Evolutionary conservation across 2,888 invertebrate genomes (phyloP).

Genomic region (Baronia brevicornis): DNA sequence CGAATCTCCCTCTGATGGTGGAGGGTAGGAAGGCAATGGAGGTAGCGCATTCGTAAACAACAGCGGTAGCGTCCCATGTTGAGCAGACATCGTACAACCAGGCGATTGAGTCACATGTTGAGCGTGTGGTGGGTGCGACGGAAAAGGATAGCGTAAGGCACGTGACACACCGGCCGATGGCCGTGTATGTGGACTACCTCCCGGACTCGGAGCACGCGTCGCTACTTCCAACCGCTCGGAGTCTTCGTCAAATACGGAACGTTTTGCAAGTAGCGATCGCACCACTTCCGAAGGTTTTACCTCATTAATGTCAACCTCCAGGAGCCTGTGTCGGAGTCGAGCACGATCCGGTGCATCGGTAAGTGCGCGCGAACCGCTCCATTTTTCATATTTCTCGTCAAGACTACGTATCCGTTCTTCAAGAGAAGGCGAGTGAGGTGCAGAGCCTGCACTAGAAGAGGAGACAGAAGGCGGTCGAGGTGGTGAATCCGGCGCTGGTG

Average conservation of each 20-base stretch:
- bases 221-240: conserved; percentile 93
- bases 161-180: conserved; percentile 31
- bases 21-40: conserved; percentile 8
- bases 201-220: conserved; percentile 84
- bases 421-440: conserved; percentile 84
- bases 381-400: conserved; percentile 94
- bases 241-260: conserved; percentile 97
- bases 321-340: conserved; percentile 81
- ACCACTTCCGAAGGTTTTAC: conserved; percentile 96
- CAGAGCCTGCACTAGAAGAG: conserved; percentile 83
- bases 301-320: conserved; percentile 86
- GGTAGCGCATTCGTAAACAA: conserved; percentile 6
- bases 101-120: conserved; percentile 75
- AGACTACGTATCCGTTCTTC: conserved; percentile 94
- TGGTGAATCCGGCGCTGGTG: conserved; percentile 78
- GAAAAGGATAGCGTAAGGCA: conserved; percentile 54
- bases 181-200: conserved; percentile 57
- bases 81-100: conserved; percentile 7
- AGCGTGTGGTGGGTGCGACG: conserved; percentile 82
- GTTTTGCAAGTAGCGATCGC: conserved; percentile 91
- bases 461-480: conserved; percentile 82
- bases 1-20: conserved; percentile 7
- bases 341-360: conserved; percentile 76
- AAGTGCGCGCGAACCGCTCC: conserved; percentile 81
- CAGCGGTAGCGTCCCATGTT: conserved; percentile 12